Evolutionary conservation across 2,113 vertebrate species (phyloP), one percentile per base, ranked within the genome.

Genomic region (Saimiri boliviensis): DNA sequence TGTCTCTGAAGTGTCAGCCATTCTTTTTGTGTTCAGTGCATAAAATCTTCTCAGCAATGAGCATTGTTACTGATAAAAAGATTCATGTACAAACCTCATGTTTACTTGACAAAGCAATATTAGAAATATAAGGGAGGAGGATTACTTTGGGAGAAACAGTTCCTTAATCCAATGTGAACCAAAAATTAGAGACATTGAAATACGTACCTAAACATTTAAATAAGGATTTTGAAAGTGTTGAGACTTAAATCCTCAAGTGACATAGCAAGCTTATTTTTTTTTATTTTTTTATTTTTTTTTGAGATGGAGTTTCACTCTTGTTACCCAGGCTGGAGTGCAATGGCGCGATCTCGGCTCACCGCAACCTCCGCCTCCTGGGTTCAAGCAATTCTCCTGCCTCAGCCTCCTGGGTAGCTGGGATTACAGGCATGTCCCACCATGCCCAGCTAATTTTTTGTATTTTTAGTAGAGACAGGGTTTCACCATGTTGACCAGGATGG

Each of bases 151-250:
- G 81, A 85, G 49, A 95, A 66, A 76, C 5, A 5, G 8, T 32
- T 93, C 66, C 82, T 77, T 92, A 92, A 87, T 74, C 66, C 86
- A 91, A 91, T 66, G 56, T 14, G 45, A 92, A 84, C 74, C 60
- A 87, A 93, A 95, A 92, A 37, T 30, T 77, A 93, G 25, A 86
- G 66, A 68, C 73, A 23, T 68, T 47, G 85, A 73, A 54, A 74
- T 80, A 40, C n/a, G 40, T n/a, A 73, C 32, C 13, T 8, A 73
- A 60, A 52, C 52, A 82, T 83, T 85, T 37, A 71, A 95, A 89
- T 86, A n/a, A 23, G 40, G 19, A 90, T 73, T 74, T 80, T 81
- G 8, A 90, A 79, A 66, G 47, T 32, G 47, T 71, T 92, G 32
- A 56, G 32, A 27, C 11, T 77, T 92, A 84, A 52, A 42, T 66